Base-by-base conservation (phyloP, 2,797 vertebrate species). In the Microchirus variegatus region DNA sequence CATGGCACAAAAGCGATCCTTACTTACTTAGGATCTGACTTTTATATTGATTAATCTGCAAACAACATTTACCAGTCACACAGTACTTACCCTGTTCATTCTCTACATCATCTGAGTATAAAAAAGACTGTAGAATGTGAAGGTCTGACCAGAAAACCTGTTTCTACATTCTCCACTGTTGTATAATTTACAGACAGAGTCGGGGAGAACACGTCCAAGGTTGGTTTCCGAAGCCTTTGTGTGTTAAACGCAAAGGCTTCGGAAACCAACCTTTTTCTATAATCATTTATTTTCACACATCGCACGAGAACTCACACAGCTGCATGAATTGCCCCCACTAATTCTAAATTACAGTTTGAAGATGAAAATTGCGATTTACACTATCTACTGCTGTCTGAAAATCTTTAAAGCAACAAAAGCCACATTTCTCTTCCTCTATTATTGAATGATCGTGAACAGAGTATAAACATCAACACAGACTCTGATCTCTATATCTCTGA, bases 401-500 rank as follows among this genome's bases (percentile, higher is more conserved):
- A 31, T 49, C 48, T 36, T 15, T 35, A 50, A 35, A 15, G 15
- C 14, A 35, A 6, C 26, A 31, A 31, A 10, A 16, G 26, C 4
- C 3, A 22, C 13, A 35, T 50, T 50, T 50, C 26, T 22, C 14
- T 50, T 5, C 13, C 26, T 50, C 16, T n/a, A 7, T 35, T 35
- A 9, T 31, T 10, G 19, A 18, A 31, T 31, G 22, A 26, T 15
- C 2, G 14, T 49, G 47, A 49, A 26, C 13, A 49, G 47, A 49
- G 5, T 26, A 31, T 31, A n/a, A 15, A 31, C 14, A n/a, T 31
- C 48, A 50, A n/a, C n/a, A 15, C 48, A 35, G 2, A 14, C 26
- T 50, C 48, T 50, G 13, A 50, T 50, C 47, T 49, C 26, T 46
- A 0, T 1, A 16, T n/a, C 46, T 48, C 46, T 48, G 48, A 50